Conservation (phyloP, 2,113 vertebrate genomes). For the Uropsilus gracilis region DNA sequence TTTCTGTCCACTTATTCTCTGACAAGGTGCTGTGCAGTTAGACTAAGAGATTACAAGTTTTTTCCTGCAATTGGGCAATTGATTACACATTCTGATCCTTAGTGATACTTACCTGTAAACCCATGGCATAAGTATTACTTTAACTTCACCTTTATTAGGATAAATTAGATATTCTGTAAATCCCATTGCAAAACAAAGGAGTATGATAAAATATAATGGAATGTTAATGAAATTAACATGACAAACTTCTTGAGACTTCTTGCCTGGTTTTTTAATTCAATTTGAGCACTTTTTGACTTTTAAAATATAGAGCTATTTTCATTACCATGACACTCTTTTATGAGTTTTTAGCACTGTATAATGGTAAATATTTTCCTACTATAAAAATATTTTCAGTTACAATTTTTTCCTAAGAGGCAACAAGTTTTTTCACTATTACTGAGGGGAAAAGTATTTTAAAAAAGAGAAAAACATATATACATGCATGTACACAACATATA, state of each 20-base stretch:
- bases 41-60: not conserved
- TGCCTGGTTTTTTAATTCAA: not conserved
- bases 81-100: not conserved
- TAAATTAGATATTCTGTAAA: not conserved
- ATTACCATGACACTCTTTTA: not conserved
- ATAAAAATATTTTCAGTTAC: not conserved
- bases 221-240: not conserved
- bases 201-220: not conserved
- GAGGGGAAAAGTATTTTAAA: not conserved
- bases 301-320: not conserved
- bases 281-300: not conserved
- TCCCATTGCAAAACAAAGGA: slow-evolving; percentile 7
- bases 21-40: not conserved
- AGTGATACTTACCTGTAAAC: not conserved
- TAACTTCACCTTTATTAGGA: not conserved
- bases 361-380: not conserved
- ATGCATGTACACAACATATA: not conserved
- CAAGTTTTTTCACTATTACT: not conserved
- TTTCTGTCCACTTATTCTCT: not conserved
- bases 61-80: not conserved
- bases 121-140: not conserved
- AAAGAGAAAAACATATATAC: not conserved
- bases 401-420: not conserved
- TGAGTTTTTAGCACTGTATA: not conserved
- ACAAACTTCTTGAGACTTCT: not conserved